Conservation (phyloP, 2,888 invertebrate species). For the Orthonevra nobilis region DNA sequence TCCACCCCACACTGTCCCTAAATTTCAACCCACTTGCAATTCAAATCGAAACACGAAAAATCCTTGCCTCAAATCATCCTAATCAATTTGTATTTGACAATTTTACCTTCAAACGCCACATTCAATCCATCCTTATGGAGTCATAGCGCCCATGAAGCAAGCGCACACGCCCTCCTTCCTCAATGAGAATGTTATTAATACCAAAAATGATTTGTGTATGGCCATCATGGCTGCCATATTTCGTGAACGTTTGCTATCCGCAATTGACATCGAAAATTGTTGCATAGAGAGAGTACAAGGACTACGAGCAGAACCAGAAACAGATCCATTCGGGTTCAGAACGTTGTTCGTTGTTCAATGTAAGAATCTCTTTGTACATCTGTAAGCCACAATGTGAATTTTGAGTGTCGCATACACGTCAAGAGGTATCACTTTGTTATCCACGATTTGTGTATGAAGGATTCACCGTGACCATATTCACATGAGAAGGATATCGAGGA, state of each 20-base stretch:
- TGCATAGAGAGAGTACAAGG: conserved; percentile 7
- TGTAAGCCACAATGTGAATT: conserved; percentile 17
- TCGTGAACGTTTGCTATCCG: conserved; percentile 38
- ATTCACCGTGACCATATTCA: conserved; percentile 1
- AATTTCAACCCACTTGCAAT: neutral
- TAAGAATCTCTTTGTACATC: conserved; percentile 1
- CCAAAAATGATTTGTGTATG: conserved; percentile 51
- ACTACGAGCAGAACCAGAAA: neutral
- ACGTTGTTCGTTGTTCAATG: too few species aligned
- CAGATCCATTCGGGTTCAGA: neutral
- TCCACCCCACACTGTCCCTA: too few species aligned
- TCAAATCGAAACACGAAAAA: neutral
- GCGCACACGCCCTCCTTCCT: too few species aligned
- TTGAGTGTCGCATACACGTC: neutral
- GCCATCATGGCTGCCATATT: conserved; percentile 40
- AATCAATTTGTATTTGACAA: conserved; percentile 4
- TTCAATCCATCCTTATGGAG: neutral
- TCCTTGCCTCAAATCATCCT: neutral
- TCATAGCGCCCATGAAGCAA: neutral
- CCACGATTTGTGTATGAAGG: neutral
- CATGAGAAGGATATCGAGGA: conserved; percentile 20
- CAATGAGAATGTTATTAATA: conserved; percentile 30
- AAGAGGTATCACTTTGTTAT: neutral
- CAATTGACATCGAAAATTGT: conserved; percentile 33
- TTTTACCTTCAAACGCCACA: neutral